phyloP scores from a whole-genome alignment of 2,113 vertebrate genomes.

The Cygnus atratus region DNA sequence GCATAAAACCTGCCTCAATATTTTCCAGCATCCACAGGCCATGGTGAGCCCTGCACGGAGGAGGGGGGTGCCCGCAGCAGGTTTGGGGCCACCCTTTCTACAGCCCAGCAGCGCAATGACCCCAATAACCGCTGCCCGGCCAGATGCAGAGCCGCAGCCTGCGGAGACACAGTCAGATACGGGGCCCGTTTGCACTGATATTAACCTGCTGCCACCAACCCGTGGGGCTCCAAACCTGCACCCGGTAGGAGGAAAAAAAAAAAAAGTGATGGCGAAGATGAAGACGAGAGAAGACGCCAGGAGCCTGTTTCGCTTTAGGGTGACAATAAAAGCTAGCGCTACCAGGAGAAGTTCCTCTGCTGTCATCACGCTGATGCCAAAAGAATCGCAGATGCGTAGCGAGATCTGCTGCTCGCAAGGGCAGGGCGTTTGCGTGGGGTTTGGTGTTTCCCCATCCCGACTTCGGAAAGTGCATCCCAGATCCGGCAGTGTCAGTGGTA shows the following conservation, averaged over 20 bases:
- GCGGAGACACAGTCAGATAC: neutral
- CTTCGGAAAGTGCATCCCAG: neutral
- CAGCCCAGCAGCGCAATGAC: fast-evolving
- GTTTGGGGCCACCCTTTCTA: neutral
- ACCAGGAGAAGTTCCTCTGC: conserved; percentile 13
- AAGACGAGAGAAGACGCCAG: neutral
- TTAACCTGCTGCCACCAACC: neutral
- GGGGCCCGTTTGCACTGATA: fast-evolving
- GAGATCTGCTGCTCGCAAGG: neutral
- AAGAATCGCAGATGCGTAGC: conserved; percentile 14
- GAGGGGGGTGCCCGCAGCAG: neutral
- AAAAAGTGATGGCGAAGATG: neutral
- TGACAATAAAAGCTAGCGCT: conserved; percentile 22
- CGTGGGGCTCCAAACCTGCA: neutral
- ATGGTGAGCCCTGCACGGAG: fast-evolving
- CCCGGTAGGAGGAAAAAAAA: neutral
- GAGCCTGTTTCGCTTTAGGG: conserved; percentile 37
- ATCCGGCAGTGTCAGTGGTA: neutral
- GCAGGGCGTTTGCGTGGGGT: neutral
- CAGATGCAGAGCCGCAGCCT: neutral
- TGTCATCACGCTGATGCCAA: neutral
- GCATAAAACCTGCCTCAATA: neutral
- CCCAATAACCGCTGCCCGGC: fast-evolving
- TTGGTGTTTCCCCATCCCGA: fast-evolving
- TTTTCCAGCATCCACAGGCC: fast-evolving